Base-by-base conservation (phyloP, 2,888 invertebrate genomes). In the Drosophila anomalata region DNA sequence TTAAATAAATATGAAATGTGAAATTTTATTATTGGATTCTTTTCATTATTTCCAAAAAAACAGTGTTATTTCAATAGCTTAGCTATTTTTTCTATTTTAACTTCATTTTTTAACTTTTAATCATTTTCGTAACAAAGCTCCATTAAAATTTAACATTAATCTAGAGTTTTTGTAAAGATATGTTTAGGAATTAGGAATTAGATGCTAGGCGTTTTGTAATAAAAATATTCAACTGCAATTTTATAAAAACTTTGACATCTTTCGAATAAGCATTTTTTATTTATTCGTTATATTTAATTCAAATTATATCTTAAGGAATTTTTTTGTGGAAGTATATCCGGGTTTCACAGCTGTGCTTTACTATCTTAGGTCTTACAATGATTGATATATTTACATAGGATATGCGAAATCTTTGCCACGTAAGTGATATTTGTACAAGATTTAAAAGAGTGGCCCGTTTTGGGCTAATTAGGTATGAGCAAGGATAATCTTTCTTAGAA, bases 311-410 rank as follows among this genome's bases (percentile, higher is more conserved):
- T 71, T 71, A 70, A 51, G 69, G 72, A 70, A 33, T 56, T 65
- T 73, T 52, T 56, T 33, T 36, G 33, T 36, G 62, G 54, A 70
- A 62, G 51, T 33, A 51, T 29, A 33, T 71, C 54, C 60, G 50
- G 72, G 69, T 26, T 70, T 70, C 62, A 70, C 72, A 71, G 44
- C 54, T 62, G 73, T 55, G 54, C 48, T 33, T 42, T 54, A 46
- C 20, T 31, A 42, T 42, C 41, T 31, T 44, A 44, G 41, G 41
- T 26, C 17, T 53, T 24, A 65, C 36, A 53, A 20, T 31, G 63
- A 53, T 46, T 29, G 44, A 66, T 52, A 53, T 53, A 53, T 54
- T 29, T 65, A 65, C 53, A 65, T 54, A 24, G 54, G 65, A 65
- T 54, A 65, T 65, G 67, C 54, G 53, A 29, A 65, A 47, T 39